Percentiles rank a stretch among this genome's conserved stretches.
phyloP scores from a whole-genome alignment of 2,888 invertebrate species.

The Drosophila ochracea region DNA sequence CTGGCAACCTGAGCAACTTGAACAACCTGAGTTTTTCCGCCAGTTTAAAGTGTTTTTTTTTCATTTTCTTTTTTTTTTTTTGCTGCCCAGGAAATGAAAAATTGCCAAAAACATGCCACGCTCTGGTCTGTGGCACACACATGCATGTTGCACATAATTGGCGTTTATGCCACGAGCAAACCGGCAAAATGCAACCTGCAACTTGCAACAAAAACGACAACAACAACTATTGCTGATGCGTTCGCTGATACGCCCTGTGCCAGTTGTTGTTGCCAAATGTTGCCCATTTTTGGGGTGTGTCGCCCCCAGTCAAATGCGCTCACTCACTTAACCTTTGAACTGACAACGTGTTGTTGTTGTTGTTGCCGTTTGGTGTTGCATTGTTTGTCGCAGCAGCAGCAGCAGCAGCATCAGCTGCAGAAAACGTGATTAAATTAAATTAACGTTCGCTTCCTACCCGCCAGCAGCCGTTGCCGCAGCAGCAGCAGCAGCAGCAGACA shows the following conservation, averaged over 20 bases:
- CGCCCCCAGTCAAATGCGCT: constrained; percentile 75
- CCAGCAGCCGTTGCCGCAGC: constrained; percentile 32
- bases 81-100: constrained; percentile 71
- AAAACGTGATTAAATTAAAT: constrained; percentile 80
- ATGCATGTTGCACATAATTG: constrained; percentile 73
- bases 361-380: constrained; percentile 36
- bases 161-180: constrained; percentile 79
- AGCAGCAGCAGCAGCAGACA: constrained; percentile 2
- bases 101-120: constrained; percentile 77
- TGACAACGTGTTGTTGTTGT: constrained; percentile 54
- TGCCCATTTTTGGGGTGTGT: constrained; percentile 71
- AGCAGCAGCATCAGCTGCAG: constrained; percentile 33
- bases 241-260: constrained; percentile 67
- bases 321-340: constrained; percentile 81
- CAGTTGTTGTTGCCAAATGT: constrained; percentile 53
- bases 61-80: not conserved
- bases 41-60: constrained; percentile 38
- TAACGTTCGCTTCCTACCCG: constrained; percentile 75
- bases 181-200: constrained; percentile 31
- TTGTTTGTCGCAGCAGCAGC: constrained; percentile 62
- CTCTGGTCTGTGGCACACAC: constrained; percentile 43
- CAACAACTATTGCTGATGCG: constrained; percentile 70
- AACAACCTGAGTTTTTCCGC: constrained; percentile 49
- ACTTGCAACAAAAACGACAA: constrained; percentile 40
- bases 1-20: constrained; percentile 26